Conservation (phyloP, 2,888 invertebrate species). For the Rhimphoctona megacephalus region DNA sequence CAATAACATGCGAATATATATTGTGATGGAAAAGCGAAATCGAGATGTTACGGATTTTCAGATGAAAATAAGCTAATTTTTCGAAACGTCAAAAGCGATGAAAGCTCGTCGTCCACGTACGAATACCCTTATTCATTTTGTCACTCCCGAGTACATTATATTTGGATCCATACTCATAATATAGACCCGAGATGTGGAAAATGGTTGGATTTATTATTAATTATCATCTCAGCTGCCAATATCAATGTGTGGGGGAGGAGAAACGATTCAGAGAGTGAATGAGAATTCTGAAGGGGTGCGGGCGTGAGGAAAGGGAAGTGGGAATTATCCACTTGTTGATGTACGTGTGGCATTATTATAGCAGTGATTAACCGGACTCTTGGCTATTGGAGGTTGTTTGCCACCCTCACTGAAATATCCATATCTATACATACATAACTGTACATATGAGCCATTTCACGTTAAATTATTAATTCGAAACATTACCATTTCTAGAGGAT, state of each 20-base stretch:
- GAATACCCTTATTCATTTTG: neutral
- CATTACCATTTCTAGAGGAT: neutral
- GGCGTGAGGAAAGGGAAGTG: neutral
- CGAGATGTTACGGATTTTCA: neutral
- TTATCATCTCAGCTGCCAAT: conserved; percentile 65
- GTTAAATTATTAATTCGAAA: neutral
- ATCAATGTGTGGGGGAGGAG: conserved; percentile 32
- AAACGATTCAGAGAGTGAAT: neutral
- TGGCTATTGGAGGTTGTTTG: conserved; percentile 51
- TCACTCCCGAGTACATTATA: neutral
- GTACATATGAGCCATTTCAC: neutral
- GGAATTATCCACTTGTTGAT: conserved; percentile 70
- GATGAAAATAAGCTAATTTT: neutral
- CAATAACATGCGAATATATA: neutral
- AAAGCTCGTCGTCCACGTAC: neutral
- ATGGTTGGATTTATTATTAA: conserved; percentile 61
- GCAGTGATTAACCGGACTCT: conserved; percentile 68
- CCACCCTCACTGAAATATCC: conserved; percentile 51
- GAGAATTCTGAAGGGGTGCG: neutral
- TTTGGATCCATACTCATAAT: neutral
- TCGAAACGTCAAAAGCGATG: neutral
- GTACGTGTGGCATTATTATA: conserved; percentile 65
- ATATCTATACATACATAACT: conserved; percentile 30
- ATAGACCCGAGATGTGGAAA: neutral
- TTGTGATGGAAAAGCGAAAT: neutral